These are phyloP conservation scores for Toxotes lorentzi DNA, from an alignment of 2,797 vertebrate genomes.

Conservation along the genomic window DNA sequence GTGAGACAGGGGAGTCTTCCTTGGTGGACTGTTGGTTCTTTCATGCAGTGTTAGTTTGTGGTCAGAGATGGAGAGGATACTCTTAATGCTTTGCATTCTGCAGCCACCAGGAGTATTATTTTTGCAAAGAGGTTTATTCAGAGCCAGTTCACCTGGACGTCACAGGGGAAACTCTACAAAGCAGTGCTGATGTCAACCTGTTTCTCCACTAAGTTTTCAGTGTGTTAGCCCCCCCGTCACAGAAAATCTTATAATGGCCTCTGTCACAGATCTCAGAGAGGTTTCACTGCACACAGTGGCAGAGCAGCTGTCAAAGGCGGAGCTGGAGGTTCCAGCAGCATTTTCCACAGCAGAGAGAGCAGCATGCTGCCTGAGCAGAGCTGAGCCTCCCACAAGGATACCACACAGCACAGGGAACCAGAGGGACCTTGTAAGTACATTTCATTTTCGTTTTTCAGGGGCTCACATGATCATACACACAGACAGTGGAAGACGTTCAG, in stretches of 20 bases:
- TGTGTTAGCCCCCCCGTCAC: not conserved
- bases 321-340: slow-evolving; percentile 35
- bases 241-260: not conserved
- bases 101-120: too few species aligned
- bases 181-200: too few species aligned
- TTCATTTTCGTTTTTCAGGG: not conserved
- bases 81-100: too few species aligned
- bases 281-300: slow-evolving; percentile 5
- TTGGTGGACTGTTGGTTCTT: too few species aligned
- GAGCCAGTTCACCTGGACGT: too few species aligned
- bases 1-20: too few species aligned
- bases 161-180: too few species aligned
- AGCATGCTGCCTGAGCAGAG: slow-evolving; percentile 32
- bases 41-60: too few species aligned
- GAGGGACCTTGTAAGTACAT: slow-evolving; percentile 48
- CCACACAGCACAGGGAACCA: slow-evolving; percentile 21
- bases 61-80: too few species aligned
- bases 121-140: too few species aligned
- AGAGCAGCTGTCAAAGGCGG: slow-evolving; percentile 44
- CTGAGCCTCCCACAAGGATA: slow-evolving; percentile 40
- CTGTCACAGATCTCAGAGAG: slow-evolving; percentile 7
- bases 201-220: too few species aligned
- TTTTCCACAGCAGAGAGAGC: slow-evolving; percentile 29
- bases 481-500: not conserved
- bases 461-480: not conserved